phyloP scores from a whole-genome alignment of 2,888 invertebrate genomes.

The Callosobruchus maculatus region DNA sequence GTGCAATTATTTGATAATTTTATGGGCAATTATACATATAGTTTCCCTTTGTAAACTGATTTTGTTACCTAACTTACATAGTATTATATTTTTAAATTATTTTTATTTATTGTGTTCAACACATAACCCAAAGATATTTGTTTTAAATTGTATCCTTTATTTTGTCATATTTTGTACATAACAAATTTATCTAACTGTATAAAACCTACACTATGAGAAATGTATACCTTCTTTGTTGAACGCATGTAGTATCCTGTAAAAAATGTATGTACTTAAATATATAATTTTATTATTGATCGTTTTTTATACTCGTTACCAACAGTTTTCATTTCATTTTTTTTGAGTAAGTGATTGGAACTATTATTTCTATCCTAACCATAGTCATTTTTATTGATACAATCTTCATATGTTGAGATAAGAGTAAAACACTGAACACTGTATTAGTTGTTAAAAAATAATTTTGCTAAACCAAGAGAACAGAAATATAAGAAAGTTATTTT shows the following conservation, averaged over 20 bases:
- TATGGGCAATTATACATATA: background rate
- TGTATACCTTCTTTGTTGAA: conserved; percentile 94
- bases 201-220: conserved; percentile 60
- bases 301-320: background rate
- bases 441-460: no score
- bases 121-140: background rate
- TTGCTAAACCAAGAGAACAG: no score
- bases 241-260: conserved; percentile 48
- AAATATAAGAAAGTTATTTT: no score
- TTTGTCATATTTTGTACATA: conserved; percentile 10
- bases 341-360: background rate
- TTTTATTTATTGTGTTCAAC: background rate
- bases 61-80: background rate
- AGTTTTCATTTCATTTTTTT: background rate
- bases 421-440: no score
- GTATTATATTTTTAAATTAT: background rate
- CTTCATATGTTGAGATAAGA: no score
- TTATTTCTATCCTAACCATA: no score
- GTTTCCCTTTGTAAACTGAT: background rate
- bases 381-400: no score
- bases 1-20: conserved; percentile 1
- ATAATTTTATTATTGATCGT: conserved; percentile 12
- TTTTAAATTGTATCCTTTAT: conserved; percentile 6
- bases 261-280: conserved; percentile 20
- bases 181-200: conserved; percentile 5